Conservation (phyloP, 2,113 vertebrate genomes). For the Caretta caretta region DNA sequence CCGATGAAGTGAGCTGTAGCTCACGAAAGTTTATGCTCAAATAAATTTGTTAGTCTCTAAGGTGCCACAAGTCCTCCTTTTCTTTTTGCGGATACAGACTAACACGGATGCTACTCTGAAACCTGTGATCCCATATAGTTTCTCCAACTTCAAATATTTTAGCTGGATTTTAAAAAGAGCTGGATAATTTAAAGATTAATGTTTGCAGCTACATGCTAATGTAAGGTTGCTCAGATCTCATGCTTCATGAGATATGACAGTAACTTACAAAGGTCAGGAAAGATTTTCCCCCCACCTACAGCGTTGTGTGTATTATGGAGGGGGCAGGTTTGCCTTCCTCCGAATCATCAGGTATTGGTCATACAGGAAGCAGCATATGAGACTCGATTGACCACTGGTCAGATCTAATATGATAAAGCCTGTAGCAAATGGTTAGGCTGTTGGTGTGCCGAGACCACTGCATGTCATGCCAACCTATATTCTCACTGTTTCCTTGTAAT, state of each 20-base stretch:
- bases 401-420: neutral
- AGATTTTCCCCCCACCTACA: neutral
- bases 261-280: neutral
- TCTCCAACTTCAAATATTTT: neutral
- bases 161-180: conserved; percentile 36
- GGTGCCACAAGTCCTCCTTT: too few relatives aligned
- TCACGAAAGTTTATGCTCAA: too few relatives aligned
- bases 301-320: neutral
- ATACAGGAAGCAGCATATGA: neutral
- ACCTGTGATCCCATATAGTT: neutral
- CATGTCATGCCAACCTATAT: too few relatives aligned
- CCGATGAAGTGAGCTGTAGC: too few relatives aligned
- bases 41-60: too few relatives aligned
- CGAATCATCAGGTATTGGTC: neutral
- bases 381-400: neutral
- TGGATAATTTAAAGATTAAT: conserved; percentile 45
- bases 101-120: too few relatives aligned
- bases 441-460: too few relatives aligned
- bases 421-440: neutral
- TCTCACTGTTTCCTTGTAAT: too few relatives aligned
- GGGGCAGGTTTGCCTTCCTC: neutral
- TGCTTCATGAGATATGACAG: neutral
- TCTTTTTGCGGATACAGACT: too few relatives aligned
- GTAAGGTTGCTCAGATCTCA: neutral
- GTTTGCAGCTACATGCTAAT: conserved; percentile 60